Percentiles rank a stretch among this genome's conserved stretches.
phyloP scores from a whole-genome alignment of 2,797 vertebrate genomes.

The Sebastolobus altivelis region DNA sequence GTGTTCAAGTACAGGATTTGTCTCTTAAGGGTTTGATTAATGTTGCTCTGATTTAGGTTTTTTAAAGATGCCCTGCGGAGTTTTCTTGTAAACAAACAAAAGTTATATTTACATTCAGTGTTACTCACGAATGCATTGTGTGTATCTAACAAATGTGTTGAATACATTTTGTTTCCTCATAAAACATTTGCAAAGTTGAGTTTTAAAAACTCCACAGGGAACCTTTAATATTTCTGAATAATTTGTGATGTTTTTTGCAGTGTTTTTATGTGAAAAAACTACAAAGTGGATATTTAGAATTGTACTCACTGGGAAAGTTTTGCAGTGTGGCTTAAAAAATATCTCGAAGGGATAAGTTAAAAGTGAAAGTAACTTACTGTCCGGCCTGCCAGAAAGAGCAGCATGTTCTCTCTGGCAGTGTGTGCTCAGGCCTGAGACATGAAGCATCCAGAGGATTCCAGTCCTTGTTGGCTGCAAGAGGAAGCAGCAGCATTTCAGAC shows the following conservation, averaged over 20 bases:
- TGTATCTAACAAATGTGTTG: not conserved
- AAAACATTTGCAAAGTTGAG: not conserved
- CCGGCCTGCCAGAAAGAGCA: conserved; percentile 75
- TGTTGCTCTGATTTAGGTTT: not conserved
- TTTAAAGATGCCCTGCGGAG: not conserved
- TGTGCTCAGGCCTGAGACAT: conserved; percentile 70
- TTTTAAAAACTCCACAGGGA: not conserved
- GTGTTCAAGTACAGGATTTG: not conserved
- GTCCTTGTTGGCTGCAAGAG: conserved; percentile 76
- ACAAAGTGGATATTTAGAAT: not conserved
- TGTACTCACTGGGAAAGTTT: not conserved
- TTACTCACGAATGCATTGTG: not conserved
- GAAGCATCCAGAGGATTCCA: conserved; percentile 71
- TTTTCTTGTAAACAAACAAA: conserved; percentile 5
- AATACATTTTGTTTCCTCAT: not conserved
- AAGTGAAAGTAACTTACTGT: conserved; percentile 71
- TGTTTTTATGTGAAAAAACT: not conserved
- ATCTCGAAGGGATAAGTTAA: not conserved
- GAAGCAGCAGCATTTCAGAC: conserved; percentile 27
- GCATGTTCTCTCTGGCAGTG: conserved; percentile 72
- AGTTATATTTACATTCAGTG: not conserved
- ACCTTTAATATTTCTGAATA: too few species aligned
- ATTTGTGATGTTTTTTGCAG: too few species aligned
- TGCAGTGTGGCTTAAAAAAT: not conserved
- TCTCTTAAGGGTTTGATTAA: conserved; percentile 3